phyloP scores from a whole-genome alignment of 2,797 vertebrate genomes.

The Silurus lanzhouensis region DNA sequence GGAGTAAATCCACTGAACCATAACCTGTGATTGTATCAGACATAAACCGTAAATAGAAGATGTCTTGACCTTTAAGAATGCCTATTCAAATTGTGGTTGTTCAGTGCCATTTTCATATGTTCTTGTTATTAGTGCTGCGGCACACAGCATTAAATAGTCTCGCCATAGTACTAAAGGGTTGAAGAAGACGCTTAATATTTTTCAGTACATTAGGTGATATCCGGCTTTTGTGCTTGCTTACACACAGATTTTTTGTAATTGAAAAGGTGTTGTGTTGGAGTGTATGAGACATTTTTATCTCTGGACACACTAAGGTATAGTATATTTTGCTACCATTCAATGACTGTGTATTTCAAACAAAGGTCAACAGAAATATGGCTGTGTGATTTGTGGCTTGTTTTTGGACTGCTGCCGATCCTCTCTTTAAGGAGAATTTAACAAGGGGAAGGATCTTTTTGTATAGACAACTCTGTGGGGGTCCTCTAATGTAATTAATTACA shows the following conservation, averaged over 20 bases:
- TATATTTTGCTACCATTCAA: background rate
- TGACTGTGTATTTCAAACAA: background rate
- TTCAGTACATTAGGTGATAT: background rate
- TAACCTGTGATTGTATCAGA: constrained; percentile 60
- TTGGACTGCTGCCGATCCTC: constrained; percentile 39
- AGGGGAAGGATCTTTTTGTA: constrained; percentile 25
- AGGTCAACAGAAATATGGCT: constrained; percentile 21
- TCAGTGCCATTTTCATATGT: constrained; percentile 48
- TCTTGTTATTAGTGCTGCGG: constrained; percentile 40
- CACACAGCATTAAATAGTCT: constrained; percentile 36
- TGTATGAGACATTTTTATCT: background rate
- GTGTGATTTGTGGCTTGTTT: constrained; percentile 32
- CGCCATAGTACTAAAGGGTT: background rate
- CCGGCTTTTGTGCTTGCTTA: background rate
- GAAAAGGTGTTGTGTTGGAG: background rate
- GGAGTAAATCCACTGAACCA: constrained; percentile 60
- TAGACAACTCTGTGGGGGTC: constrained; percentile 7
- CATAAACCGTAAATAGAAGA: constrained; percentile 60
- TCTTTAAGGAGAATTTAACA: constrained; percentile 35
- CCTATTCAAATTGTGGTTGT: constrained; percentile 42
- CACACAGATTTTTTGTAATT: background rate
- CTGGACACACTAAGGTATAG: background rate
- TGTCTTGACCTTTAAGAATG: constrained; percentile 59
- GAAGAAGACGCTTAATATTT: background rate
- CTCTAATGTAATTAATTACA: constrained; percentile 53